A percentile compares a stretch with the other conserved stretches of the same genome.
These are phyloP conservation scores for Agrilus mali DNA, from an alignment of 2,888 invertebrate species.

Conservation along the genomic window DNA sequence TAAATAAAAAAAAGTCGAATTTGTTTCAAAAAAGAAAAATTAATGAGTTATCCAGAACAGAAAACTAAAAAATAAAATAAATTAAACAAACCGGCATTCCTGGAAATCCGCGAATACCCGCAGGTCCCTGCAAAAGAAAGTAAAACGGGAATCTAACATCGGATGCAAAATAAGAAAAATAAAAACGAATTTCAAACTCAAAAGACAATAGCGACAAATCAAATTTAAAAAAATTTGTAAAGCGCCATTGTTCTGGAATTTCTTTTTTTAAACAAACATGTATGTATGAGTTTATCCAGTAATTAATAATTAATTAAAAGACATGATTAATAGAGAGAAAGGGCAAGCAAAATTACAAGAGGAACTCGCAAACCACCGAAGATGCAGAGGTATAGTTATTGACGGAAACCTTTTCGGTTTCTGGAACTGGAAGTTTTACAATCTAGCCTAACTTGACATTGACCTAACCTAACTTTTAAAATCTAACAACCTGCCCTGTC, in stretches of 20 bases:
- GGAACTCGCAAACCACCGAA: too few relatives aligned
- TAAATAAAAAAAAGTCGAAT: constrained; percentile 6
- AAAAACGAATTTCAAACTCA: not conserved
- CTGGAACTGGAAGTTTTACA: too few relatives aligned
- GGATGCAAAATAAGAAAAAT: constrained; percentile 6
- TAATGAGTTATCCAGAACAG: not conserved
- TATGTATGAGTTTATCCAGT: not conserved
- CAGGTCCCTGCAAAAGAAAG: constrained; percentile 40
- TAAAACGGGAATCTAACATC: not conserved
- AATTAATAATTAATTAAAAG: too few relatives aligned
- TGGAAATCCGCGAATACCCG: constrained; percentile 42
- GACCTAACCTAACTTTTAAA: too few relatives aligned
- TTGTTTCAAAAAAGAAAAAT: not conserved
- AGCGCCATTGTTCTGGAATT: not conserved
- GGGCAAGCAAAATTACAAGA: too few relatives aligned
- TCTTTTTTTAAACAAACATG: constrained; percentile 1
- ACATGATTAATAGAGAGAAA: too few relatives aligned
- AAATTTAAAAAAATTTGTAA: too few relatives aligned
- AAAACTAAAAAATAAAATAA: constrained; percentile 19
- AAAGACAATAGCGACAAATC: not conserved
- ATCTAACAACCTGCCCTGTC: too few relatives aligned
- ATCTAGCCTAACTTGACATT: too few relatives aligned
- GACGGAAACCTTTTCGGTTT: too few relatives aligned
- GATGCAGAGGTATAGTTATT: too few relatives aligned
- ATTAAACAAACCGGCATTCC: constrained; percentile 43